Evolutionary conservation across 2,797 vertebrate species (phyloP).

Genomic region (Acanthurus lineatus): DNA sequence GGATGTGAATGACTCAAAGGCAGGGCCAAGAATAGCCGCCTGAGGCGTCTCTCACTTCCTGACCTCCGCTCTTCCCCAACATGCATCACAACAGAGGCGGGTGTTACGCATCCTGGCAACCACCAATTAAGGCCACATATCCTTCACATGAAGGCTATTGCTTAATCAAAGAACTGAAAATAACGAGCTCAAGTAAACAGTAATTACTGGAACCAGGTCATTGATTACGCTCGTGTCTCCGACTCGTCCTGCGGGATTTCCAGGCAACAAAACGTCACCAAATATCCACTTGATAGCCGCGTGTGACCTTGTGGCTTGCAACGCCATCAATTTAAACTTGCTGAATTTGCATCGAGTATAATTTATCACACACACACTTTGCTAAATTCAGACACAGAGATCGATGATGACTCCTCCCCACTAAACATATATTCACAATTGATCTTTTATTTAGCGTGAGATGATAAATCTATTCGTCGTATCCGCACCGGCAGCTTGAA

Average conservation of each 20-base stretch:
- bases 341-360: slow-evolving; percentile 13
- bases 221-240: slow-evolving; percentile 62
- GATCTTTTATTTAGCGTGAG: slow-evolving; percentile 33
- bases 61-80: slow-evolving; percentile 54
- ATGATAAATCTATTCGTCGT: slow-evolving; percentile 53
- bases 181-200: slow-evolving; percentile 74
- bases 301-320: not conserved
- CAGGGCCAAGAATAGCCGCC: slow-evolving; percentile 58
- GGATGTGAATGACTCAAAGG: slow-evolving; percentile 60
- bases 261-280: slow-evolving; percentile 20
- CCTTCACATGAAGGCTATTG: slow-evolving; percentile 58
- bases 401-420: not conserved
- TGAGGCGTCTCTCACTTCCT: slow-evolving; percentile 56
- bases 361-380: slow-evolving; percentile 16
- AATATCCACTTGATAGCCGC: slow-evolving; percentile 50
- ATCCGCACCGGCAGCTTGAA: slow-evolving; percentile 44
- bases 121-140: slow-evolving; percentile 72
- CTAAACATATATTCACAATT: slow-evolving; percentile 29
- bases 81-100: slow-evolving; percentile 57
- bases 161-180: slow-evolving; percentile 70
- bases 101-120: slow-evolving; percentile 67
- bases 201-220: slow-evolving; percentile 72
- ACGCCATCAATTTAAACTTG: slow-evolving; percentile 21
- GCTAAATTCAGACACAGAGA: slow-evolving; percentile 25
- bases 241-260: slow-evolving; percentile 40